These are phyloP conservation scores for Melangyna quadrimaculata DNA, from an alignment of 2,888 invertebrate genomes.

Conservation along the genomic window DNA sequence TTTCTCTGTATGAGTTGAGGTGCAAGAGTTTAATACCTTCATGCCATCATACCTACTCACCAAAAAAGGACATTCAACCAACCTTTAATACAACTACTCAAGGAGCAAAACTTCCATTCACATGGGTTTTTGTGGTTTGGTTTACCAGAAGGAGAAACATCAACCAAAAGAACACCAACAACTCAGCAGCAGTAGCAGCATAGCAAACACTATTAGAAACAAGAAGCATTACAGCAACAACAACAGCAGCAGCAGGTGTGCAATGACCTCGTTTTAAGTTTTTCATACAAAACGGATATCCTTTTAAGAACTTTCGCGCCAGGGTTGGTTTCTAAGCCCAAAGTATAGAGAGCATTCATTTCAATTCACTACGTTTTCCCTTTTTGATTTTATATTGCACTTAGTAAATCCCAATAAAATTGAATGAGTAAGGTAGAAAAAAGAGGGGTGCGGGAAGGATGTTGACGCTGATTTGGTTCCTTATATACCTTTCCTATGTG, in stretches of 20 bases:
- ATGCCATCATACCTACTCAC: neutral
- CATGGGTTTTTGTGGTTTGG: constrained; percentile 50
- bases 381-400: constrained; percentile 67
- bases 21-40: constrained; percentile 13
- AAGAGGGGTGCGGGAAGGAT: neutral
- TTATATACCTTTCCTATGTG: neutral
- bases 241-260: constrained; percentile 64
- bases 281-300: constrained; percentile 51
- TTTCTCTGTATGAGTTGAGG: constrained; percentile 46
- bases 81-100: constrained; percentile 57
- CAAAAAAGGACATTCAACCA: constrained; percentile 61
- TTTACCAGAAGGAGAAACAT: constrained; percentile 13
- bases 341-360: constrained; percentile 59
- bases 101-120: constrained; percentile 58
- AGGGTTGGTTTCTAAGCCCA: constrained; percentile 31
- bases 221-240: neutral
- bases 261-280: constrained; percentile 60
- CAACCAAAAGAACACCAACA: neutral
- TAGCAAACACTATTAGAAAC: neutral
- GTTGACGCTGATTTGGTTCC: neutral
- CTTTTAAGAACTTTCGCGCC: constrained; percentile 61
- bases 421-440: constrained; percentile 42
- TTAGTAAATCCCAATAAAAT: constrained; percentile 71
- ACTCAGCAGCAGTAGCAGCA: neutral
- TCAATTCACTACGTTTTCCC: constrained; percentile 58